Conservation (phyloP, 64 coral and sea anemone genomes). For the Porites lutea region DNA sequence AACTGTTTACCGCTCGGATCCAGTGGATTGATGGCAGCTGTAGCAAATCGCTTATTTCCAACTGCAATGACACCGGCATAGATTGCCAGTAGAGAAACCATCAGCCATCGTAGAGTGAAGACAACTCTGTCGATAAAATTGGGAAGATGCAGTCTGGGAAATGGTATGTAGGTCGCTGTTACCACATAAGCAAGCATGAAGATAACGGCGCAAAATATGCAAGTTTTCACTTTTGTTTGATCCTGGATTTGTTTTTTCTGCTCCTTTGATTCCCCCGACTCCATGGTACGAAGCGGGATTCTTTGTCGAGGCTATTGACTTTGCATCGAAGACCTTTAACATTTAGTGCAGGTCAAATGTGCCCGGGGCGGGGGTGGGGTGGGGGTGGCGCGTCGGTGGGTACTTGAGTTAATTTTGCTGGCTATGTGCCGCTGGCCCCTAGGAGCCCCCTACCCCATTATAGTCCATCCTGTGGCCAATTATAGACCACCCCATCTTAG, state of each 20-base stretch:
- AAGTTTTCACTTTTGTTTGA: background rate
- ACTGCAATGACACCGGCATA: constrained; percentile 39
- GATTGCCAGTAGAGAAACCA: constrained; percentile 45
- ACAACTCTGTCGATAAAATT: constrained; percentile 53
- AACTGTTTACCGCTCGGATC: constrained; percentile 33
- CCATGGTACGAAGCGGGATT: background rate
- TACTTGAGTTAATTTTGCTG: no score
- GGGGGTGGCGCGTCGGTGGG: no score
- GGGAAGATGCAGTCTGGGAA: constrained; percentile 32
- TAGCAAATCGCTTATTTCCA: constrained; percentile 17
- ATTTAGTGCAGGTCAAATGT: background rate
- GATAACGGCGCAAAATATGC: background rate
- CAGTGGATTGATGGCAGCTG: constrained; percentile 63
- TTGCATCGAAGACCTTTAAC: background rate
- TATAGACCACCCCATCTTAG: no score
- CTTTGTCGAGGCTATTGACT: background rate
- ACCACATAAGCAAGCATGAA: background rate
- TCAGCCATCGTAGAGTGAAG: constrained; percentile 51
- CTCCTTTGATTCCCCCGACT: background rate
- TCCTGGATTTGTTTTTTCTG: constrained; percentile 1
- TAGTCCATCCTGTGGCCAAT: no score
- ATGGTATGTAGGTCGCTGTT: background rate
- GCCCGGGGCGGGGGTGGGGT: no score
- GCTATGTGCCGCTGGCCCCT: no score
- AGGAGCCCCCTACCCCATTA: no score